phyloP scores from a whole-genome alignment of 2,113 vertebrate genomes.

The Eulacestoma nigropectus region DNA sequence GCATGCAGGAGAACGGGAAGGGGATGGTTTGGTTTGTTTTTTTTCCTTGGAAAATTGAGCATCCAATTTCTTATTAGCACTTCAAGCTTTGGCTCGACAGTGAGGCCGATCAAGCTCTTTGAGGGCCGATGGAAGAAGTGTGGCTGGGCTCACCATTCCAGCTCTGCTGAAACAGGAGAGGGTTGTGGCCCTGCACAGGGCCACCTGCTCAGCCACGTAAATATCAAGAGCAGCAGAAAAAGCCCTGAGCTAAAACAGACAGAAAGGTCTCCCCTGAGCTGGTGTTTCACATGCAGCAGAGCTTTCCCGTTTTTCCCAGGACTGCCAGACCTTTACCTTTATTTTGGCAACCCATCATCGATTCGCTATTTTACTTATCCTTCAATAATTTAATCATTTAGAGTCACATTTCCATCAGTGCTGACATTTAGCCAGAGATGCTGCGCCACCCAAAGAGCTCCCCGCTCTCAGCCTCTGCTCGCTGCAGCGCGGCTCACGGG shows the following conservation, averaged over 20 bases:
- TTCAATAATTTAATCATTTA: neutral
- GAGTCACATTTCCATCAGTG: neutral
- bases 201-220: neutral
- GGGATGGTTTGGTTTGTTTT: neutral
- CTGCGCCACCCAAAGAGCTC: neutral
- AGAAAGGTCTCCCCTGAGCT: neutral
- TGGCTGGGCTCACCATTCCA: neutral
- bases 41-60: neutral
- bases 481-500: neutral
- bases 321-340: neutral
- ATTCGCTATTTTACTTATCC: neutral
- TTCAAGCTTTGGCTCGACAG: neutral
- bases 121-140: accelerated
- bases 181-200: neutral
- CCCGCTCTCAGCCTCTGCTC: neutral
- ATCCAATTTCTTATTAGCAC: neutral
- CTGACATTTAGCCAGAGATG: neutral
- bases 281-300: neutral
- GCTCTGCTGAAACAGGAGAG: neutral
- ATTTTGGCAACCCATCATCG: neutral
- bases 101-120: neutral
- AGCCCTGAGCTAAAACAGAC: neutral
- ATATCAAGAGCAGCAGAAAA: neutral
- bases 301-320: neutral
- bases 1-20: neutral